Evolutionary conservation across 2,113 vertebrate genomes (phyloP).

Genomic region (Elachura formosa): DNA sequence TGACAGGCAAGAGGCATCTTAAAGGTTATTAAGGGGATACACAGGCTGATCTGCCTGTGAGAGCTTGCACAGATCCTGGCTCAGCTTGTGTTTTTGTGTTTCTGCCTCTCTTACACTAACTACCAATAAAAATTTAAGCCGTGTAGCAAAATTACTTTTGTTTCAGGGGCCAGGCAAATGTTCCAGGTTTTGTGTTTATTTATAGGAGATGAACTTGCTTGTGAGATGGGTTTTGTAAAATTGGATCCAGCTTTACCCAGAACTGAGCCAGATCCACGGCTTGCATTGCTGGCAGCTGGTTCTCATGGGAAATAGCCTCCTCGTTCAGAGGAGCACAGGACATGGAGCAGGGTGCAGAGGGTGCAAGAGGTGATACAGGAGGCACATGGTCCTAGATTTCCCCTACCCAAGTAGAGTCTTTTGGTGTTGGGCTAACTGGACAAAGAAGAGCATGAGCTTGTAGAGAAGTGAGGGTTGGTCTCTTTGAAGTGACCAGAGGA

Average conservation of each 20-base stretch:
- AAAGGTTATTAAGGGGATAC: neutral
- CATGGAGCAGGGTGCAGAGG: rapidly evolving
- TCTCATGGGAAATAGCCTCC: neutral
- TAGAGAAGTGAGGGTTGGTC: neutral
- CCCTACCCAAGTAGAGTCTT: neutral
- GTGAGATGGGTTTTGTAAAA: neutral
- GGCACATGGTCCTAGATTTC: neutral
- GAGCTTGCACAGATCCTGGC: neutral
- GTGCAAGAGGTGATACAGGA: neutral
- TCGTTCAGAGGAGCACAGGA: neutral
- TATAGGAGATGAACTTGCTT: neutral
- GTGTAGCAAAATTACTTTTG: neutral
- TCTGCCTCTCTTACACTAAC: neutral
- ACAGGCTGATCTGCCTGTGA: neutral
- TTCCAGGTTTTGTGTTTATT: slow-evolving; percentile 7
- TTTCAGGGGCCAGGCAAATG: neutral
- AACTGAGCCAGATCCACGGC: neutral
- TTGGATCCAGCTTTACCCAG: neutral
- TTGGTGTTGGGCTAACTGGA: neutral
- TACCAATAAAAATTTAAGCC: neutral
- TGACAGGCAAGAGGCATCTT: neutral
- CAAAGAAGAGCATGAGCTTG: neutral
- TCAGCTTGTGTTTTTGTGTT: neutral
- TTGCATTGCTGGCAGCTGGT: neutral
- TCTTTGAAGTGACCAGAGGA: neutral